Percentiles rank a stretch among this genome's conserved stretches.
Conservation (phyloP, 2,888 invertebrate species). For the Zaprionus lineosus region DNA sequence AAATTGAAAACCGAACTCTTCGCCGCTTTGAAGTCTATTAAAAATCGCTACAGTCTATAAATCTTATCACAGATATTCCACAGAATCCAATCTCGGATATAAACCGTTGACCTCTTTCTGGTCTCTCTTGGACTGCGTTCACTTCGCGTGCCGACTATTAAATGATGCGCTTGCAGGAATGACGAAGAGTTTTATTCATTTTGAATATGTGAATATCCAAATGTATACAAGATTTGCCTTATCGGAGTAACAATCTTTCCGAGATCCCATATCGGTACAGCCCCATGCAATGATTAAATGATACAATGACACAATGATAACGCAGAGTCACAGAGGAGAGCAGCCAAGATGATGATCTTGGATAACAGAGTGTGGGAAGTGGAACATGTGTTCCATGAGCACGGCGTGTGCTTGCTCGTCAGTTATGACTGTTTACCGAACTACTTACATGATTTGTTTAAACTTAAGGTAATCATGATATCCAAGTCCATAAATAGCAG, state of each 20-base stretch:
- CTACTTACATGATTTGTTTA: background rate
- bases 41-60: conserved; percentile 2
- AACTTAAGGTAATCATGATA: no score
- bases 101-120: background rate
- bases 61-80: conserved; percentile 29
- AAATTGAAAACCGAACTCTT: conserved; percentile 1
- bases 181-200: conserved; percentile 24
- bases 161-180: conserved; percentile 19
- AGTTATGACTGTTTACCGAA: conserved; percentile 1
- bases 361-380: background rate
- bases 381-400: conserved; percentile 2
- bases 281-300: background rate
- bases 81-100: conserved; percentile 3
- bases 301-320: no score
- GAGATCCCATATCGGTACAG: background rate
- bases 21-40: background rate
- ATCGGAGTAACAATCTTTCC: background rate
- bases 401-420: background rate
- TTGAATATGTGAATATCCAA: conserved; percentile 1
- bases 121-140: background rate
- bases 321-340: no score
- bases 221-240: no score
- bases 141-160: background rate
- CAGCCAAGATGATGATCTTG: background rate
- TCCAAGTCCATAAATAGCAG: no score